Conservation (phyloP, 1,140 invertebrate species). For the Pseudomyrmex gracilis region DNA sequence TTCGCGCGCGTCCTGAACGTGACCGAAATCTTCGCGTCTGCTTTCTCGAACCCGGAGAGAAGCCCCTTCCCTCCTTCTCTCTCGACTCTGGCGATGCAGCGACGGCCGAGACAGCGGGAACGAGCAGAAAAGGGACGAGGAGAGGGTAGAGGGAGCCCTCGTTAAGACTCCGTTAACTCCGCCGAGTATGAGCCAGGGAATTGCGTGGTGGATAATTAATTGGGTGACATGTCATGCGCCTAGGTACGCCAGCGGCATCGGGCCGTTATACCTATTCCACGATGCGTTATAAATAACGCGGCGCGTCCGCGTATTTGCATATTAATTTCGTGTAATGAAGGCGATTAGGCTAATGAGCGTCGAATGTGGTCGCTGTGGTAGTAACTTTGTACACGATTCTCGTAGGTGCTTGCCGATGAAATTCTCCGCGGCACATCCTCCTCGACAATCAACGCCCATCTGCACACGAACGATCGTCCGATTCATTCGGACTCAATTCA, state of each 20-base stretch:
- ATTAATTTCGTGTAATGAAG: conserved; percentile 82
- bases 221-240: conserved; percentile 75
- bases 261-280: conserved; percentile 72
- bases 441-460: not conserved
- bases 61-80: conserved; percentile 6
- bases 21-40: conserved; percentile 56
- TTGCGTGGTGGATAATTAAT: conserved; percentile 79
- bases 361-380: conserved; percentile 69
- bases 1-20: conserved; percentile 13
- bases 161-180: conserved; percentile 71
- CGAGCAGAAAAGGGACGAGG: conserved; percentile 4
- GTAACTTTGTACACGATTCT: conserved; percentile 61
- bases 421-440: not conserved
- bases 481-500: conserved; percentile 67
- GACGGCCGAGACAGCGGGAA: conserved; percentile 3
- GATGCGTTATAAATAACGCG: conserved; percentile 78
- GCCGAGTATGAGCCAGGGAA: conserved; percentile 56
- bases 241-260: conserved; percentile 64
- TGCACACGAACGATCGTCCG: conserved; percentile 30
- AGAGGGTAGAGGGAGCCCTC: conserved; percentile 21
- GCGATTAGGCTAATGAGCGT: conserved; percentile 80
- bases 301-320: conserved; percentile 79
- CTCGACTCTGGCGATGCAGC: conserved; percentile 15
- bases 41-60: conserved; percentile 21
- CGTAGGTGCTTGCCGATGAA: conserved; percentile 59